These are phyloP conservation scores for Syrrhaptes paradoxus DNA, from an alignment of 2,113 vertebrate genomes.

Conservation along the genomic window DNA sequence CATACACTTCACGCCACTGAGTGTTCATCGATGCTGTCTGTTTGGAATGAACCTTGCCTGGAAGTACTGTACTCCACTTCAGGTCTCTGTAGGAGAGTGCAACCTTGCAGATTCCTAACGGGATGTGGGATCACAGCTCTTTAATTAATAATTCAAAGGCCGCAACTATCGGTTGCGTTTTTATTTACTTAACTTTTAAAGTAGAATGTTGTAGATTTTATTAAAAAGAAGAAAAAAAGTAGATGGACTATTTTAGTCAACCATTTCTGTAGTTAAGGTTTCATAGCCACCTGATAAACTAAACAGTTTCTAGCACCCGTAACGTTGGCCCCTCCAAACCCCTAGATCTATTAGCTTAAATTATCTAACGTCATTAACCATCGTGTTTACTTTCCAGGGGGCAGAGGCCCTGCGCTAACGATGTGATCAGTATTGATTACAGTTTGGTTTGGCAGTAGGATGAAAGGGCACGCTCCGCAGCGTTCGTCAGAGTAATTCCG, in stretches of 20 bases:
- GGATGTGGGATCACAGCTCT: slow-evolving; percentile 73
- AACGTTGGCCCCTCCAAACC: background rate
- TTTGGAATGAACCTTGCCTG: slow-evolving; percentile 85
- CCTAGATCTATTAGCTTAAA: background rate
- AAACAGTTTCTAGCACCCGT: background rate
- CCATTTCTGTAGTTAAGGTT: slow-evolving; percentile 65
- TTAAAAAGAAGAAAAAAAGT: slow-evolving; percentile 49
- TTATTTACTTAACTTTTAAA: slow-evolving; percentile 71
- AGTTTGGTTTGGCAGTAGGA: slow-evolving; percentile 4
- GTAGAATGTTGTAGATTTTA: slow-evolving; percentile 72
- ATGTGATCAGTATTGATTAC: background rate
- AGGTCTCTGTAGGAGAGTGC: slow-evolving; percentile 69
- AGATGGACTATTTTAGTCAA: slow-evolving; percentile 74
- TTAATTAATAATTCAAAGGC: slow-evolving; percentile 50
- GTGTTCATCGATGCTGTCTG: slow-evolving; percentile 77
- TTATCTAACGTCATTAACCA: slow-evolving; percentile 14
- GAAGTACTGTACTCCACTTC: slow-evolving; percentile 58
- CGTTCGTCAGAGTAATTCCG: background rate
- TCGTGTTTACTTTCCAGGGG: background rate
- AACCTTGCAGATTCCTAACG: slow-evolving; percentile 63
- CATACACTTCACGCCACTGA: slow-evolving; percentile 77
- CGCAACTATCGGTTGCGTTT: slow-evolving; percentile 70
- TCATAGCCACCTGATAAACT: slow-evolving; percentile 66
- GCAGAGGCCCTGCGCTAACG: slow-evolving; percentile 12
- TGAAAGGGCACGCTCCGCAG: slow-evolving; percentile 7